phyloP scores from a whole-genome alignment of 2,797 vertebrate genomes.

The Galago senegalensis region DNA sequence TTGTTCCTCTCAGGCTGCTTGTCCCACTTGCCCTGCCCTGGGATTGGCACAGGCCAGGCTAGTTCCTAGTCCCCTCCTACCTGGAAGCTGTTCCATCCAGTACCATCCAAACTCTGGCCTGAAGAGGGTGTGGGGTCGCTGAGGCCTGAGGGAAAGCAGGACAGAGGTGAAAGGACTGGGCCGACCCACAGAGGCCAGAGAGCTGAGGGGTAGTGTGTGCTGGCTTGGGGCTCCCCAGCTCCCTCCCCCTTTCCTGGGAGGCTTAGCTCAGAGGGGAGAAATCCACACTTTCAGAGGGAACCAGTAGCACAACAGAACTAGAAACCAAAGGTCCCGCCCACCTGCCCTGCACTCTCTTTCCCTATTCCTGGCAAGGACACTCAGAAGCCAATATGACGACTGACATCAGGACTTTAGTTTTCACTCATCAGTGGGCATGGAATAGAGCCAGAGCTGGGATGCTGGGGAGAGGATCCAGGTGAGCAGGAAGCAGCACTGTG shows the following conservation, averaged over 20 bases:
- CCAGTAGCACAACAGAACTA: not conserved
- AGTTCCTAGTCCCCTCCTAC: slow-evolving; percentile 85
- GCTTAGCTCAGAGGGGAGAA: not conserved
- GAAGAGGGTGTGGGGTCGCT: slow-evolving; percentile 92
- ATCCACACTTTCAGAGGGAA: not conserved
- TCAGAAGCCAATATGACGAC: not conserved
- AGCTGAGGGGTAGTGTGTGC: not conserved
- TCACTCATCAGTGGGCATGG: not conserved
- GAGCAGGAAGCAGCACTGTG: not conserved
- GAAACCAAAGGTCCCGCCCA: not conserved
- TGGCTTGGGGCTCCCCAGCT: not conserved
- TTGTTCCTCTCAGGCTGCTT: not conserved
- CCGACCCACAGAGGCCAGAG: not conserved
- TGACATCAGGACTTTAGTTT: not conserved
- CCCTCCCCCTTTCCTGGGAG: not conserved
- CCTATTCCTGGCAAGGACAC: not conserved
- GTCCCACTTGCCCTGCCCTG: not conserved
- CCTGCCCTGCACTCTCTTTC: not conserved
- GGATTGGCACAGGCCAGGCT: not conserved
- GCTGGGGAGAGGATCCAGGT: not conserved
- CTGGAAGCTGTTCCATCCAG: slow-evolving; percentile 96
- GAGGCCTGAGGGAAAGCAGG: slow-evolving; percentile 90
- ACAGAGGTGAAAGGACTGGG: not conserved
- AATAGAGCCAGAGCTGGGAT: not conserved
- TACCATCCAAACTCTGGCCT: slow-evolving; percentile 90